Evolutionary conservation across 2,888 invertebrate species (phyloP), one percentile per base, ranked within the genome.

Genomic region (Apodemia zela): DNA sequence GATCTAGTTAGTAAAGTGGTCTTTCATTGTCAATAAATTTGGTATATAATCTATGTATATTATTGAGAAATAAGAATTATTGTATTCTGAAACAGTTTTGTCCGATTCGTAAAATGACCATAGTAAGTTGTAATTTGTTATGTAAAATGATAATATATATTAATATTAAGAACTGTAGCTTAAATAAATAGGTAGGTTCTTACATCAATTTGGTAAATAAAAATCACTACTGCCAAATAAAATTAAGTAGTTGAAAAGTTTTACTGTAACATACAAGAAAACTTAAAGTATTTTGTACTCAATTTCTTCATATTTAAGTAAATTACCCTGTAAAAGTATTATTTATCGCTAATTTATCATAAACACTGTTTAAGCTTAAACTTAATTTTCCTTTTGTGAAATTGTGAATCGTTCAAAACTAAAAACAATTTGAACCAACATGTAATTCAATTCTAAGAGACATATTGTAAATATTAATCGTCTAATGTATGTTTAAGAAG

Each of bases 201-300:
- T 69, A 78, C 70, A 81, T 79, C 82, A 78, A 81, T 81, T 82
- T 82, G 79, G 82, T 83, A 82, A 74, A 73, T 80, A 81, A 77
- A 42, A 82, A 82, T 84, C 85, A 86, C 80, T 85, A 89, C 90
- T 89, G 90, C 89, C 90, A 89, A 80, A 81, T 87, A 87, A 81
- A 78, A 75, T 72, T 88, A 88, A 85, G 84, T 87, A 87, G 83
- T 79, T 85, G 87, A 87, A 83, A 84, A 79, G 81, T 86, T 85
- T 86, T 82, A 84, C 84, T 85, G 78, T 86, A 83, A 78, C 81
- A 83, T 78, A 77, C 76, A 71, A 78, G 80, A 77, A 75, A 74
- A 79, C 73, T 79, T 75, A 79, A 70, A 77, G 81, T 75, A 77
- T 87, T 89, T 88, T 89, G 74, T 88, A 88, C 85, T 82, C 80